Percentiles rank a stretch among this genome's conserved stretches.
Evolutionary conservation across 2,113 vertebrate genomes (phyloP).

Genomic region (Argyrosomus japonicus): DNA sequence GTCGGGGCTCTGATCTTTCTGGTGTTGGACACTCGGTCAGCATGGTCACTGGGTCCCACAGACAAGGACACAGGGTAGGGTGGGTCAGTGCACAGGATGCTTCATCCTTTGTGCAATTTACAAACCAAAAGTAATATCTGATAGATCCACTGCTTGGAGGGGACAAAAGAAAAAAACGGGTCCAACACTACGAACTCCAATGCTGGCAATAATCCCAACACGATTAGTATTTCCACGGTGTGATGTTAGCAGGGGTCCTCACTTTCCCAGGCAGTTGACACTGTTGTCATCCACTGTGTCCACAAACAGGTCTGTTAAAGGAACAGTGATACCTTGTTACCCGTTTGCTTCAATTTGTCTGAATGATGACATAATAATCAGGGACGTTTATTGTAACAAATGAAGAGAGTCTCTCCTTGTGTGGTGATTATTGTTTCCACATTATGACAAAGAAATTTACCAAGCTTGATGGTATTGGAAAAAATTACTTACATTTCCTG

Average conservation of each 20-base stretch:
- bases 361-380: not conserved
- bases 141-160: not conserved
- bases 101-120: conserved; percentile 33
- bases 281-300: conserved; percentile 19
- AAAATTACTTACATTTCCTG: not conserved
- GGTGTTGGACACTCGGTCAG: conserved; percentile 84
- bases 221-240: conserved; percentile 54
- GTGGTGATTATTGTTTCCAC: conserved; percentile 11
- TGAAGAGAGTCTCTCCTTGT: conserved; percentile 43
- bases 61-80: conserved; percentile 46
- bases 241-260: conserved; percentile 37
- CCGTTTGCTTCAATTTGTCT: not conserved
- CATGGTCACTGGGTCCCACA: conserved; percentile 88
- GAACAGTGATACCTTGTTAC: conserved; percentile 4
- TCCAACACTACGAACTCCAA: conserved; percentile 32
- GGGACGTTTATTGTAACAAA: conserved; percentile 43
- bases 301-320: conserved; percentile 45
- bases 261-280: conserved; percentile 30
- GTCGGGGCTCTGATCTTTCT: conserved; percentile 79
- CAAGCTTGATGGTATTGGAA: not conserved
- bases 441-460: conserved; percentile 8
- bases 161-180: not conserved
- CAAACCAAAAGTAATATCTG: conserved; percentile 2
- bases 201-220: conserved; percentile 63
- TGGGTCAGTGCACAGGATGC: conserved; percentile 41